A percentile compares a stretch with the other conserved stretches of the same genome.
phyloP scores from a whole-genome alignment of 2,113 vertebrate genomes.

The Lagopus muta region DNA sequence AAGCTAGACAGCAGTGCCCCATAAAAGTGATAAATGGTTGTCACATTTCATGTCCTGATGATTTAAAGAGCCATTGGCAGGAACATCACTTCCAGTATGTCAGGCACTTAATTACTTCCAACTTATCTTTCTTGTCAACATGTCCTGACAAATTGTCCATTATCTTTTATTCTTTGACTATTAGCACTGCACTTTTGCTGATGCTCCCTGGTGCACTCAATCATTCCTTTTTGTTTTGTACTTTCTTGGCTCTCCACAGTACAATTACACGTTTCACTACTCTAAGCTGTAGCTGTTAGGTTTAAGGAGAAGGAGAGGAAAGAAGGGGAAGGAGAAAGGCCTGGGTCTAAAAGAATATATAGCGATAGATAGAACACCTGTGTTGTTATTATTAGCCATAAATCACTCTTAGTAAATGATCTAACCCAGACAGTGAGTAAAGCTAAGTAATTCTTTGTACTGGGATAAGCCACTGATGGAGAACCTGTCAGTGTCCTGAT shows the following conservation, averaged over 20 bases:
- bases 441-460: neutral
- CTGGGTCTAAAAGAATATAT: neutral
- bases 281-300: neutral
- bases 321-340: neutral
- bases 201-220: neutral
- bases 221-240: neutral
- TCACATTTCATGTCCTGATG: conserved; percentile 52
- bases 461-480: neutral
- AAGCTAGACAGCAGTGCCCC: conserved; percentile 27
- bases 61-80: conserved; percentile 70
- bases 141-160: conserved; percentile 71
- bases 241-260: neutral
- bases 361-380: neutral
- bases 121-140: conserved; percentile 77
- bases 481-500: neutral
- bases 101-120: conserved; percentile 74
- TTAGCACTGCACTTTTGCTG: conserved; percentile 47
- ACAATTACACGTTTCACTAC: neutral
- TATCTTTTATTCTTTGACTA: conserved; percentile 70
- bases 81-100: conserved; percentile 61
- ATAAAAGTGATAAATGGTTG: conserved; percentile 70
- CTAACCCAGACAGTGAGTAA: neutral
- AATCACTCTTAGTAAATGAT: neutral
- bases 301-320: neutral
- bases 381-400: neutral